These are phyloP conservation scores for Entomobrya multifasciata DNA, from an alignment of 2,888 invertebrate genomes.

Conservation along the genomic window DNA sequence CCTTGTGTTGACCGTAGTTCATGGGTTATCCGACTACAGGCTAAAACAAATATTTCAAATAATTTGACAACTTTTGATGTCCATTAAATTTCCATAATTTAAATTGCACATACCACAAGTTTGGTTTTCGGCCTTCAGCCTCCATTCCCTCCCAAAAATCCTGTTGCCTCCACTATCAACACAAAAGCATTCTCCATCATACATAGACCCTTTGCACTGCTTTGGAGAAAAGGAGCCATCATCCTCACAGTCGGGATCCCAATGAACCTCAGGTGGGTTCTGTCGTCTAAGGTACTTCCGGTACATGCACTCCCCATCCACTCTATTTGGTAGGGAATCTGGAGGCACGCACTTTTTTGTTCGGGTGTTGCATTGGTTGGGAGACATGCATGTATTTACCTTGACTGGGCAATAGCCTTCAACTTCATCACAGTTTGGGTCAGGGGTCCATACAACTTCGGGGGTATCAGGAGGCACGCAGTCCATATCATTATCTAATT, in stretches of 20 bases:
- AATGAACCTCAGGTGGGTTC: no score
- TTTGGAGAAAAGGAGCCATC: slow-evolving; percentile 85
- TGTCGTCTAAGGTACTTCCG: slow-evolving; percentile 44
- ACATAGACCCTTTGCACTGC: slow-evolving; percentile 85
- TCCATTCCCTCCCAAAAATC: slow-evolving; percentile 87
- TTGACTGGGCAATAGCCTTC: slow-evolving; percentile 50
- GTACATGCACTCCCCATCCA: slow-evolving; percentile 51
- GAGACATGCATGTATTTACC: slow-evolving; percentile 59
- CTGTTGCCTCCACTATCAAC: slow-evolving; percentile 84
- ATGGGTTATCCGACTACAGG: slow-evolving; percentile 72
- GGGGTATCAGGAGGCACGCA: not conserved
- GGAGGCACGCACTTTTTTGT: slow-evolving; percentile 36
- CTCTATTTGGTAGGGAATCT: not conserved
- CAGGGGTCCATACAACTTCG: slow-evolving; percentile 7
- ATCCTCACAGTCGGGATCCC: slow-evolving; percentile 82
- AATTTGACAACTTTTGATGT: not conserved
- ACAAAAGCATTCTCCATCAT: slow-evolving; percentile 85
- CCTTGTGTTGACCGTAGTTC: slow-evolving; percentile 60
- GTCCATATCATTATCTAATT: not conserved
- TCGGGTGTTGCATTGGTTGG: no score
- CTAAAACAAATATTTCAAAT: slow-evolving; percentile 58
- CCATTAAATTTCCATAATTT: not conserved
- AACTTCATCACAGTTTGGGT: slow-evolving; percentile 29
- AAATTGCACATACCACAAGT: slow-evolving; percentile 85
- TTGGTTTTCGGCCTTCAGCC: slow-evolving; percentile 84